Base-by-base conservation (phyloP, 2,888 invertebrate species). In the Eristalinus aeneus region DNA sequence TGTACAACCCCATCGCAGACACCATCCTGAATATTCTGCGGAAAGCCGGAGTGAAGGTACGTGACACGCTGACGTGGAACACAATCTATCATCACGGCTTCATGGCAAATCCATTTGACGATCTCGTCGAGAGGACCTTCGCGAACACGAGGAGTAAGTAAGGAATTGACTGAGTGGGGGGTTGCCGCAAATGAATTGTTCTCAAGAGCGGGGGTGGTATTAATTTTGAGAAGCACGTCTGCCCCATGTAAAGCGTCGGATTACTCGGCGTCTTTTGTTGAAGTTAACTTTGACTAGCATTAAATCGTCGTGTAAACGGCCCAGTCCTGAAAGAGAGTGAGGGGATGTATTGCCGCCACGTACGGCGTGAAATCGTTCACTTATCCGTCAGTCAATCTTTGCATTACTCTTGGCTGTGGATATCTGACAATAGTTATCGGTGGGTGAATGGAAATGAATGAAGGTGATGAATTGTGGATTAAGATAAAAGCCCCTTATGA, bases 71-170 rank as follows among this genome's bases (percentile, higher is more conserved):
- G 61, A 94, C 94, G 63, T 96, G 96, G 96, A 93, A 93, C 79
- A 94, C 94, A 27, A 95, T 96, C 1, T 97, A 97, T 92, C 96
- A 97, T 92, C 96, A 97, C 90, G 96, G 96, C 87, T 96, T 97
- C 92, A 95, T 95, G 90, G 94, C 95, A 65, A 98, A 98, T 93
- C 98, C 98, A 0, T 98, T 98, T 91, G 94, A 96, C 89, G 94
- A 95, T 76, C 95, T 98, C 88, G 96, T 98, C 46, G 94, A 95
- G 76, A 96, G 96, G 88, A 98, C 98, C 0, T 96, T 96, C 91
- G 94, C 94, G 85, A 96, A 97, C 89, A 96, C 97, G n/a, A 94
- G 98, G 94, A 97, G 98, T 98, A 93, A 95, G 96, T 94, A 75
- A 34, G 75, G 46, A 32, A 63, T 36, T 56, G 27, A 31, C 34